Evolutionary conservation across 2,113 vertebrate species (phyloP), one percentile per base, ranked within the genome.

Genomic region (Lycaon pictus): DNA sequence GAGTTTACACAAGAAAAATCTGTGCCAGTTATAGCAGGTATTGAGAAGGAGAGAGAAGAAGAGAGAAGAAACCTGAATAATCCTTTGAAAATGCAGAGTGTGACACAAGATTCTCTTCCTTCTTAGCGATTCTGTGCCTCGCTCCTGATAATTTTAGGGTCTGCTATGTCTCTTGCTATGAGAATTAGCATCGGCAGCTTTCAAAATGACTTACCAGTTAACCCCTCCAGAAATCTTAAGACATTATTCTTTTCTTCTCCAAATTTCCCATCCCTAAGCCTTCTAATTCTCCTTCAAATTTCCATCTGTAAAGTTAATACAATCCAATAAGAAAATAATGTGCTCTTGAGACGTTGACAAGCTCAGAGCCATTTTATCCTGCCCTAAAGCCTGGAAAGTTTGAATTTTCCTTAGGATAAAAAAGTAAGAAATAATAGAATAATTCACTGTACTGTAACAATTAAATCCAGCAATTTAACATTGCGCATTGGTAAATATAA

Each of bases 401-500:
- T 92, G 93, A 96, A 98, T 98, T 97, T 98, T 98, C 97, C 56
- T 96, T 81, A 53, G 97, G 96, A 89, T 96, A 65, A 96, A 96
- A 77, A 37, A 85, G 62, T 93, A 93, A 71, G 96, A 90, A 97
- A 98, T 72, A 97, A 96, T 77, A 81, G 98, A 97, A 90, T 58
- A 90, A 76, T 90, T 98, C 97, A 84, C 96, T 69, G 63, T 97
- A 92, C 97, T 98, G 98, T 60, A 97, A 97, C 92, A 55, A 99
- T 98, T 98, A 98, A 98, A 97, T 98, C 93, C 98, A 94, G 80
- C 90, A 95, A 97, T 98, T 97, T 88, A 96, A 97, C 65, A 95
- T 93, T 53, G 83, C 11, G 9, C 97, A 97, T 97, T 96, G 93
- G 95, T 23, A 97, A 98, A 98, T 86, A 94, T 4, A 62, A 97